These are phyloP conservation scores for Cuculus canorus DNA, from an alignment of 2,797 vertebrate species.

Conservation along the genomic window DNA sequence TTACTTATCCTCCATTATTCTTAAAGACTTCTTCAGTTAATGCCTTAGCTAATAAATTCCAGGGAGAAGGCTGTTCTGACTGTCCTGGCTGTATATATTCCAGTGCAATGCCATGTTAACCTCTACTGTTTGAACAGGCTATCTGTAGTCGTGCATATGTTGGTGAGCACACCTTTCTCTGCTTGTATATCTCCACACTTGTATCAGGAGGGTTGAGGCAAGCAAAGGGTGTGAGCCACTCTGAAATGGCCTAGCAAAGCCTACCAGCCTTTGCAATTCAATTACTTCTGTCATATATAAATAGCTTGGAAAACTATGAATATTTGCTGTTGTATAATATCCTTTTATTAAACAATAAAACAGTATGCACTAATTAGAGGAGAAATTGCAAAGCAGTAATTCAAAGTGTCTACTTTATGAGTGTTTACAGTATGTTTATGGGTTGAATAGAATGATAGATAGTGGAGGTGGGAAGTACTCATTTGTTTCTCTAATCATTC, in stretches of 20 bases:
- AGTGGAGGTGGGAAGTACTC: slow-evolving; percentile 10
- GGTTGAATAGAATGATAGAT: slow-evolving; percentile 14
- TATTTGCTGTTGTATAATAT: neutral
- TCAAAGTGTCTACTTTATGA: neutral
- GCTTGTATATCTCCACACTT: neutral
- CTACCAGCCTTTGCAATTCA: neutral
- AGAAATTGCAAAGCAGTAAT: slow-evolving; percentile 12
- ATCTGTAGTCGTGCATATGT: neutral
- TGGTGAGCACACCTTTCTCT: neutral
- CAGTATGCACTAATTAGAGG: neutral
- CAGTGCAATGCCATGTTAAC: neutral
- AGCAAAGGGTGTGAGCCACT: neutral
- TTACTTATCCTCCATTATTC: neutral
- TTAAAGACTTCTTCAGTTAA: neutral
- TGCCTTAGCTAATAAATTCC: neutral
- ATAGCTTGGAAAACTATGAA: neutral
- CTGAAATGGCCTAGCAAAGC: neutral
- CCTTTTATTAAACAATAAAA: slow-evolving; percentile 18
- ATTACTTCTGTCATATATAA: neutral
- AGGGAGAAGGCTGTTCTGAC: neutral
- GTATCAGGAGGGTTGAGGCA: neutral
- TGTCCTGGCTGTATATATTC: neutral
- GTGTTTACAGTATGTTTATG: neutral
- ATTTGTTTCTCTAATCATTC: slow-evolving; percentile 44
- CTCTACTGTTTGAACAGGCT: neutral